A percentile compares a stretch with the other conserved stretches of the same genome.
Conservation (phyloP, 2,888 invertebrate genomes). For the Tyria jacobaeae region DNA sequence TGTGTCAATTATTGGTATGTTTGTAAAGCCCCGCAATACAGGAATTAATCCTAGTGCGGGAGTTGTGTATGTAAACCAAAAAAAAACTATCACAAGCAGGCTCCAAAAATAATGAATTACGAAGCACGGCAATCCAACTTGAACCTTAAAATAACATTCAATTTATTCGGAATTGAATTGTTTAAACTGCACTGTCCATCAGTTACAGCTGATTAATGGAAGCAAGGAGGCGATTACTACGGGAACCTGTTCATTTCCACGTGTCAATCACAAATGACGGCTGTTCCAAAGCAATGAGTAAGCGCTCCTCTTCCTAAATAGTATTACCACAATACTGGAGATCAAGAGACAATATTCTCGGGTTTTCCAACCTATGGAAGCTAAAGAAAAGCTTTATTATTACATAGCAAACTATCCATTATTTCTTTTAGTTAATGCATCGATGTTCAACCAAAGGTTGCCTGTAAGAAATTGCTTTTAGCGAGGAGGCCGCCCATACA, state of each 20-base stretch:
- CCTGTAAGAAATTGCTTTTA: too few species aligned
- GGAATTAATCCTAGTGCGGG: too few species aligned
- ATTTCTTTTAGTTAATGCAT: too few species aligned
- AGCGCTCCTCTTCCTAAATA: conserved; percentile 7
- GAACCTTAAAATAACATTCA: conserved; percentile 3
- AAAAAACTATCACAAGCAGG: neutral
- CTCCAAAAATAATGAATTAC: neutral
- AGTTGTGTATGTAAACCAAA: too few species aligned
- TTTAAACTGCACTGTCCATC: conserved; percentile 9
- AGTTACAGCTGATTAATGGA: conserved; percentile 16
- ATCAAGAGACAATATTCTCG: neutral
- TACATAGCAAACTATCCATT: too few species aligned
- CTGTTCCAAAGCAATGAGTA: conserved; percentile 11
- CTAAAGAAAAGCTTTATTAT: too few species aligned
- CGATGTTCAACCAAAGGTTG: too few species aligned
- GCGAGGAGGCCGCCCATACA: too few species aligned
- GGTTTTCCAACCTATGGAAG: neutral
- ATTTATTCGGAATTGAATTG: conserved; percentile 10
- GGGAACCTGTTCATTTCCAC: conserved; percentile 23
- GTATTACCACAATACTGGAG: neutral
- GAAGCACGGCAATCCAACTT: neutral
- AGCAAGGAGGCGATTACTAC: neutral
- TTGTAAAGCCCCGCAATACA: too few species aligned
- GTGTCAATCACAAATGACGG: conserved; percentile 19
- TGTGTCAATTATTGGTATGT: too few species aligned